Percentiles rank a stretch among this genome's conserved stretches.
Conservation (phyloP, 2,113 vertebrate genomes). For the Paratilapia polleni region DNA sequence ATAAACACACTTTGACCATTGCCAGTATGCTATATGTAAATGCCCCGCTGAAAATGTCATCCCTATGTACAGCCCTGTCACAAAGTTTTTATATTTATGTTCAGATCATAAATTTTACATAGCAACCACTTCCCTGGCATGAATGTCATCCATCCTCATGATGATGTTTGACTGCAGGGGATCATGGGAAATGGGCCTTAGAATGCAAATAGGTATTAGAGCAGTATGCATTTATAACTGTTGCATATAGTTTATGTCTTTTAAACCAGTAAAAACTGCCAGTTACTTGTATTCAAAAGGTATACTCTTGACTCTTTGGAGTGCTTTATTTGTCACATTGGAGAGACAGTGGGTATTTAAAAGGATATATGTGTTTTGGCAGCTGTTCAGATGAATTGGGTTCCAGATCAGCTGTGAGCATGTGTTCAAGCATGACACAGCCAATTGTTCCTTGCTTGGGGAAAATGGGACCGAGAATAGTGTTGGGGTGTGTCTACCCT, state of each 20-base stretch:
- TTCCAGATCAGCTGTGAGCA: slow-evolving; percentile 2
- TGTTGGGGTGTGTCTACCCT: not conserved
- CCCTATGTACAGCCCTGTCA: not conserved
- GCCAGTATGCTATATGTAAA: slow-evolving; percentile 3
- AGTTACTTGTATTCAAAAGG: slow-evolving; percentile 49
- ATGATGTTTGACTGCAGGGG: slow-evolving; percentile 38
- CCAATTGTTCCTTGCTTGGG: not conserved
- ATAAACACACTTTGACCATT: not conserved
- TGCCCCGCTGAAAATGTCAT: slow-evolving; percentile 12
- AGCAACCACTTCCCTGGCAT: not conserved
- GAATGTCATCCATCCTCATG: slow-evolving; percentile 36
- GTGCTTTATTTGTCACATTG: slow-evolving; percentile 17
- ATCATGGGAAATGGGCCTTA: slow-evolving; percentile 1
- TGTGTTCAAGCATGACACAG: slow-evolving; percentile 37
- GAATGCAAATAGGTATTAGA: not conserved
- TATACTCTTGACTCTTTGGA: not conserved
- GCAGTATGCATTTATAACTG: not conserved
- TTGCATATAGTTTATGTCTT: not conserved
- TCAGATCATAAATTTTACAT: slow-evolving; percentile 55
- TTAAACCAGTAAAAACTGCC: not conserved
- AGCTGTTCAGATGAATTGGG: slow-evolving; percentile 29
- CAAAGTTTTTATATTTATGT: slow-evolving; percentile 18
- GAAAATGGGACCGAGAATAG: not conserved
- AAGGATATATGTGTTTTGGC: slow-evolving; percentile 41
- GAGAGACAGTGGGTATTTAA: not conserved